Base-by-base conservation (phyloP, 2,113 vertebrate genomes). In the Platanista minor region DNA sequence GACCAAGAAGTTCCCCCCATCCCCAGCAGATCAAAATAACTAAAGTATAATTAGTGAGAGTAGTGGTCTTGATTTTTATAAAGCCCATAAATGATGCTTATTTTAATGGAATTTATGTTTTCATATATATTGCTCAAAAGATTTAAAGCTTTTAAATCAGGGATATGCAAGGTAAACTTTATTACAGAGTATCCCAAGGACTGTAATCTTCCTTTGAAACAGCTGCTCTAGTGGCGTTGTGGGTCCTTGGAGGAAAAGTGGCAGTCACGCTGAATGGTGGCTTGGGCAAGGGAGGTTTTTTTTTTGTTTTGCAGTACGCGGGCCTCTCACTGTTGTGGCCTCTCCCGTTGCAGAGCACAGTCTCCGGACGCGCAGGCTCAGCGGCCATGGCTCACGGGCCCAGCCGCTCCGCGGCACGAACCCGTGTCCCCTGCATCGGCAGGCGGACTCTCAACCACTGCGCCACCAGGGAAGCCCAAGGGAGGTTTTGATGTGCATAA, bases 401-500 rank as follows among this genome's bases (percentile, higher is more conserved):
- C n/a, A n/a, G n/a, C n/a, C n/a, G n/a, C n/a, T n/a, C n/a, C n/a
- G n/a, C n/a, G n/a, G n/a, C n/a, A n/a, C n/a, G n/a, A n/a, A n/a
- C n/a, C n/a, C n/a, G n/a, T n/a, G n/a, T n/a, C n/a, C n/a, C n/a
- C n/a, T n/a, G n/a, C n/a, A n/a, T n/a, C n/a, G n/a, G n/a, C n/a
- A n/a, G n/a, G n/a, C n/a, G n/a, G n/a, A n/a, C n/a, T n/a, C n/a
- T n/a, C n/a, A n/a, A n/a, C n/a, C n/a, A n/a, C n/a, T n/a, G n/a
- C n/a, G n/a, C n/a, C n/a, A n/a, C n/a, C n/a, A n/a, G n/a, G n/a
- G n/a, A n/a, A n/a, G n/a, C n/a, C n/a, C 39, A 72, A 4, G 49
- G 33, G 31, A 95, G 96, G 72, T 97, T 94, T 74, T 80, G 80
- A 97, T 86, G 27, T 95, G 29, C 92, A 83, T 82, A 96, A 97